A percentile compares a stretch with the other conserved stretches of the same genome.
These are phyloP conservation scores for Lapara coniferarum DNA, from an alignment of 2,888 invertebrate species.

Conservation along the genomic window DNA sequence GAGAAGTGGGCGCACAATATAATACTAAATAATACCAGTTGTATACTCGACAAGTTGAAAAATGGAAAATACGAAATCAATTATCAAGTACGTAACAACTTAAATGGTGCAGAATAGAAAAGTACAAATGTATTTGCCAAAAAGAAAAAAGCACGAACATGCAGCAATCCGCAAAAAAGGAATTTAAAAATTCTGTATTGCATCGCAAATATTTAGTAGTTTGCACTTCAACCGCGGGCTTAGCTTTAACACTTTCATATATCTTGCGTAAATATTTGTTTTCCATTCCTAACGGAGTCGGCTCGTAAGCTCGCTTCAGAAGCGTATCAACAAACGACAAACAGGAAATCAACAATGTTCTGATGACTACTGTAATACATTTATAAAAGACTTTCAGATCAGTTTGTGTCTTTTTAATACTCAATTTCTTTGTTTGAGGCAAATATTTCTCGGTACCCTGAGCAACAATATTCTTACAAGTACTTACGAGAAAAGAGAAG, in stretches of 20 bases:
- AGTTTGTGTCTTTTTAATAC: neutral
- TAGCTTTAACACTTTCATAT: conserved; percentile 26
- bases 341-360: conserved; percentile 28
- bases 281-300: conserved; percentile 34
- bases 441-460: too few species aligned
- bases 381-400: neutral
- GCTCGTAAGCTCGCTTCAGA: conserved; percentile 25
- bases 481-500: too few species aligned
- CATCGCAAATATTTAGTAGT: conserved; percentile 5
- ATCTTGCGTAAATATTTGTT: conserved; percentile 45
- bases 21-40: too few species aligned
- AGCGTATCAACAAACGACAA: conserved; percentile 29
- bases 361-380: conserved; percentile 22
- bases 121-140: too few species aligned
- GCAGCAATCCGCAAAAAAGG: neutral
- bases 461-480: too few species aligned
- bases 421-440: neutral
- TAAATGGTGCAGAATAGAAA: too few species aligned
- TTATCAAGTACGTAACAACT: too few species aligned
- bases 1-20: too few species aligned
- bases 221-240: conserved; percentile 3
- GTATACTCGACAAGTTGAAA: too few species aligned
- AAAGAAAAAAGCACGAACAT: too few species aligned
- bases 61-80: too few species aligned
- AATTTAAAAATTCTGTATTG: neutral